A percentile compares a stretch with the other conserved stretches of the same genome.
phyloP scores from a whole-genome alignment of 2,888 invertebrate genomes.

The Cephus spinipes region DNA sequence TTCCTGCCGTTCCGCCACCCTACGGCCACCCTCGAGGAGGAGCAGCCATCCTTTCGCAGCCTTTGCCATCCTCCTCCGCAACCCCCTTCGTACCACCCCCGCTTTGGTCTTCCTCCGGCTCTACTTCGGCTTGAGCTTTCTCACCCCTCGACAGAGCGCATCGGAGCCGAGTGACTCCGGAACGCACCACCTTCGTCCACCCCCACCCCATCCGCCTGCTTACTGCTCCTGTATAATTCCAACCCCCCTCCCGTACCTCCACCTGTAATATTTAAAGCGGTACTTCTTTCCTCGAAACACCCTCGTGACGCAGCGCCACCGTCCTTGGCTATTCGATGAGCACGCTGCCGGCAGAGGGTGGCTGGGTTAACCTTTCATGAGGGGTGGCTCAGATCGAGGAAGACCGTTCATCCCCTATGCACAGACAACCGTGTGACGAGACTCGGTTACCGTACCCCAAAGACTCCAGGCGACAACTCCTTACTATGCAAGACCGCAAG shows the following conservation, averaged over 20 bases:
- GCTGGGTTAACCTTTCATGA: slow-evolving; percentile 57
- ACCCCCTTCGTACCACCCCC: slow-evolving; percentile 13
- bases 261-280: slow-evolving; percentile 31
- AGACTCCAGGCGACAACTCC: slow-evolving; percentile 32
- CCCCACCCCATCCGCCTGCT: background rate
- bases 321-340: slow-evolving; percentile 30
- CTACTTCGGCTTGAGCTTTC: background rate
- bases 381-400: slow-evolving; percentile 46
- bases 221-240: slow-evolving; percentile 23
- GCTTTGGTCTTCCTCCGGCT: slow-evolving; percentile 7
- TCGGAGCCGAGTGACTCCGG: slow-evolving; percentile 8
- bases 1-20: slow-evolving; percentile 25
- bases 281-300: slow-evolving; percentile 16
- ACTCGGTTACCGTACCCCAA: slow-evolving; percentile 55
- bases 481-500: slow-evolving; percentile 45
- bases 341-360: slow-evolving; percentile 23
- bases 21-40: slow-evolving; percentile 6
- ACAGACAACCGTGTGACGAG: slow-evolving; percentile 63
- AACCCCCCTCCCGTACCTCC: slow-evolving; percentile 14
- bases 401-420: slow-evolving; percentile 52
- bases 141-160: background rate
- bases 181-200: slow-evolving; percentile 10
- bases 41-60: slow-evolving; percentile 21
- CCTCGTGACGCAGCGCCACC: background rate
- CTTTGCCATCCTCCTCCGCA: slow-evolving; percentile 23